These are phyloP conservation scores for Oophaga sylvatica DNA, from an alignment of 2,797 vertebrate genomes.

Conservation along the genomic window DNA sequence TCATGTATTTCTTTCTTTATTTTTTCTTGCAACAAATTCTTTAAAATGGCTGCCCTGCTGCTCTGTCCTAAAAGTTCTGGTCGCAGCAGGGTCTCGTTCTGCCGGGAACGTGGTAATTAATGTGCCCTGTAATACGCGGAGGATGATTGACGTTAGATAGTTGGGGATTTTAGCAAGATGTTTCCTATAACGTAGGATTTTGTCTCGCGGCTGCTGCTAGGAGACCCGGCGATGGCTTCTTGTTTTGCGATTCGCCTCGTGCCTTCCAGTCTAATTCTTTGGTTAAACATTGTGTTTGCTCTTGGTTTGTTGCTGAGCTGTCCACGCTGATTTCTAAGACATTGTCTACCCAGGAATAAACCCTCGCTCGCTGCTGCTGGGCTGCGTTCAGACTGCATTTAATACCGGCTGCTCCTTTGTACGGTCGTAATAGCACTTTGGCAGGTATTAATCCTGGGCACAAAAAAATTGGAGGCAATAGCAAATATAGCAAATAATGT, in stretches of 20 bases:
- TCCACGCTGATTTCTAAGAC: neutral
- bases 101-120: neutral
- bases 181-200: neutral
- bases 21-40: too few species aligned
- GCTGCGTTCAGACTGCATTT: neutral
- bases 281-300: conserved; percentile 52
- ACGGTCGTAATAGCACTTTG: neutral
- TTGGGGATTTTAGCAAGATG: neutral
- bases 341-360: neutral
- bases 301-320: conserved; percentile 50
- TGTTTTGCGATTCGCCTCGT: conserved; percentile 13
- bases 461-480: neutral
- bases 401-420: neutral
- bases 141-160: neutral
- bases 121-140: neutral
- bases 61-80: neutral
- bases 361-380: neutral
- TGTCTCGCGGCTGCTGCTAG: conserved; percentile 51
- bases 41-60: neutral
- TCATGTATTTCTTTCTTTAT: too few species aligned
- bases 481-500: neutral
- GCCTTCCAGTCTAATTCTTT: conserved; percentile 47
- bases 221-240: conserved; percentile 25
- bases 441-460: neutral
- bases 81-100: neutral